These are phyloP conservation scores for Picathartes gymnocephalus DNA, from an alignment of 2,113 vertebrate genomes.

Conservation along the genomic window DNA sequence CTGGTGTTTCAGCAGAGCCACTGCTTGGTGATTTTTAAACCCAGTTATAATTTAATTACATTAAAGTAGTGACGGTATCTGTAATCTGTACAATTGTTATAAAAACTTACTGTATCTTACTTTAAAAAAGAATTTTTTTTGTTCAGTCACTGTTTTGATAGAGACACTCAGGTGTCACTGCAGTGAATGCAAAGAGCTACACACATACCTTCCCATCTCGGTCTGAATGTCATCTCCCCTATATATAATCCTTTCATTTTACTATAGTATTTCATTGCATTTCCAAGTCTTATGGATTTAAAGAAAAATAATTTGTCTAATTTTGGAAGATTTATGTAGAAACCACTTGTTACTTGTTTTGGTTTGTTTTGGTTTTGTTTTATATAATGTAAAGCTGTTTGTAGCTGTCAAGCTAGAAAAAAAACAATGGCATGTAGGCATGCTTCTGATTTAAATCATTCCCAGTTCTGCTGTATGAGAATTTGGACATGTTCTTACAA, in stretches of 20 bases:
- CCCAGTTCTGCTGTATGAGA: not conserved
- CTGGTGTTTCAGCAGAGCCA: conserved; percentile 19
- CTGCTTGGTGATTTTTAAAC: not conserved
- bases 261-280: not conserved
- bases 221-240: not conserved
- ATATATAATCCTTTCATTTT: not conserved
- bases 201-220: not conserved
- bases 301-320: not conserved
- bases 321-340: not conserved
- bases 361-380: not conserved
- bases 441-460: not conserved
- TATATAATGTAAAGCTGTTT: not conserved
- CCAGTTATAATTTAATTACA: not conserved
- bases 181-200: not conserved
- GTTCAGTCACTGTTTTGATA: not conserved
- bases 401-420: not conserved
- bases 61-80: not conserved
- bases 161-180: not conserved
- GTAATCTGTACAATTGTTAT: not conserved
- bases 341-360: not conserved
- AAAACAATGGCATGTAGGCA: not conserved
- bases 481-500: not conserved
- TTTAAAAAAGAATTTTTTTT: not conserved
- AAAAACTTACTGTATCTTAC: not conserved
- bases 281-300: not conserved